Evolutionary conservation across 1,140 invertebrate genomes (phyloP).

Genomic region (Musca domestica): DNA sequence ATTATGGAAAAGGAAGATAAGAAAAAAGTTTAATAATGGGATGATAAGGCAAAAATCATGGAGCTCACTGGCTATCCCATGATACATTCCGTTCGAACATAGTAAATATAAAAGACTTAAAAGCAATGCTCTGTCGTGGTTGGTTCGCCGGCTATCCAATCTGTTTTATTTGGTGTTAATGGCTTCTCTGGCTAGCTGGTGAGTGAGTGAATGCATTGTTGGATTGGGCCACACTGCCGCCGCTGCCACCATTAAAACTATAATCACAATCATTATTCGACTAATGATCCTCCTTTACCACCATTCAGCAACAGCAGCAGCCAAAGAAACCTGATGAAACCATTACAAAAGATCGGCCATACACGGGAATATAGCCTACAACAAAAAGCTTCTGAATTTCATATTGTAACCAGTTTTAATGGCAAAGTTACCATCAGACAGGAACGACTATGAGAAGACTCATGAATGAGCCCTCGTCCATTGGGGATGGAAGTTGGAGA

Average conservation of each 20-base stretch:
- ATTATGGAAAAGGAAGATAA: not conserved
- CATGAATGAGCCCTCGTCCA: no score
- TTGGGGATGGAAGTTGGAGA: not conserved
- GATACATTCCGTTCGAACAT: not conserved
- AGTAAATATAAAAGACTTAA: not conserved
- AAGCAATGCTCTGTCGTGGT: not conserved
- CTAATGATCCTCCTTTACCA: not conserved
- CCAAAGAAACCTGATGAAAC: no score
- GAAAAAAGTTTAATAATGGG: not conserved
- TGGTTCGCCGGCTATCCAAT: not conserved
- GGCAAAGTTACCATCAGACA: no score
- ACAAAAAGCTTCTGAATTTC: no score
- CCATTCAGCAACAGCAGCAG: no score
- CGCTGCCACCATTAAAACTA: slow-evolving; percentile 16
- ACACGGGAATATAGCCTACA: no score
- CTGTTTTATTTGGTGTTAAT: not conserved
- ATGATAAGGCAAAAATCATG: slow-evolving; percentile 3
- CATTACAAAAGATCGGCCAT: no score
- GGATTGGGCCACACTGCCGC: slow-evolving; percentile 10
- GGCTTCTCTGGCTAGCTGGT: no score
- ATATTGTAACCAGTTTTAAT: no score
- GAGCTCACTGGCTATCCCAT: no score
- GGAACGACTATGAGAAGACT: no score
- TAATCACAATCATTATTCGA: slow-evolving; percentile 14
- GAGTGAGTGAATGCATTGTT: no score